Percentiles rank a stretch among this genome's conserved stretches.
Evolutionary conservation across 2,888 invertebrate species (phyloP).

Genomic region (Patella ulyssiponensis): DNA sequence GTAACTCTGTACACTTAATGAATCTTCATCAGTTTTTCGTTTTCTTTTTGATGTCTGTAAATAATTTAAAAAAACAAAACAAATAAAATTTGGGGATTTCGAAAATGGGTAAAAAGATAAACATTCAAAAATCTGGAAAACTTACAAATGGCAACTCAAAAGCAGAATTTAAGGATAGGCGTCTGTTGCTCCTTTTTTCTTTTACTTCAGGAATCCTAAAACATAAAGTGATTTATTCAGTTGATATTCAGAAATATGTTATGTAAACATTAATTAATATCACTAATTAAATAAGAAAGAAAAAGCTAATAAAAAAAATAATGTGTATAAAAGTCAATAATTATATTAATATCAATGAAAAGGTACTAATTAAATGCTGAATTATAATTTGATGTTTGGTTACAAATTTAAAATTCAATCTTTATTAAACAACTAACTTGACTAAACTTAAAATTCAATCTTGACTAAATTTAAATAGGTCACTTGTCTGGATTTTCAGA

Average conservation of each 20-base stretch:
- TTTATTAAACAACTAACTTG: too few relatives aligned
- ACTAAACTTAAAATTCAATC: too few relatives aligned
- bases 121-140: neutral
- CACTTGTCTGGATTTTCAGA: too few relatives aligned
- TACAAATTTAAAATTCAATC: too few relatives aligned
- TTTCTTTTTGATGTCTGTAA: slow-evolving; percentile 51
- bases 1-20: slow-evolving; percentile 54
- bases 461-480: too few relatives aligned
- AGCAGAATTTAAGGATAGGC: neutral
- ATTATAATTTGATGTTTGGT: too few relatives aligned
- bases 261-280: neutral
- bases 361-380: too few relatives aligned
- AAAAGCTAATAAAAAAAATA: too few relatives aligned
- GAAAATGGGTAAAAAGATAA: too few relatives aligned
- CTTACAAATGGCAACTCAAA: slow-evolving; percentile 10
- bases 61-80: slow-evolving; percentile 13
- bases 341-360: too few relatives aligned
- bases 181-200: neutral
- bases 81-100: neutral
- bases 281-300: too few relatives aligned
- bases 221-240: neutral
- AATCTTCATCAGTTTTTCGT: slow-evolving; percentile 51
- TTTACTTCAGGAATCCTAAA: slow-evolving; percentile 5
- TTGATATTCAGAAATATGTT: neutral
- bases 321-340: too few relatives aligned